phyloP scores from a whole-genome alignment of 2,113 vertebrate species.

The Anser brachyrhynchus region DNA sequence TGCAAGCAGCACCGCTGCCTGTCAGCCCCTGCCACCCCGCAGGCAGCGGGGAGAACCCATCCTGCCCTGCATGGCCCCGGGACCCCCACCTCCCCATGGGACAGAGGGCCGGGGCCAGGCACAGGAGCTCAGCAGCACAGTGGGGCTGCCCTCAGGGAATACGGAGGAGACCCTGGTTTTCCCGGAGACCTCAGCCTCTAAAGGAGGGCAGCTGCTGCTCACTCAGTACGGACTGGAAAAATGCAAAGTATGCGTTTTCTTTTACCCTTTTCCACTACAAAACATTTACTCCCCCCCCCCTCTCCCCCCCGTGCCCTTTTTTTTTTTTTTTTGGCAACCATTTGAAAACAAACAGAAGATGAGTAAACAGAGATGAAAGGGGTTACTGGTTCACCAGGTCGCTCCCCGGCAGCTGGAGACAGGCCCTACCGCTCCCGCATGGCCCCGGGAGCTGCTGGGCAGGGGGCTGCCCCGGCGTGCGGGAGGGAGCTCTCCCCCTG shows the following conservation, averaged over 20 bases:
- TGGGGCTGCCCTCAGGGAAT: neutral
- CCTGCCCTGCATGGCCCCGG: neutral
- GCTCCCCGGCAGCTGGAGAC: neutral
- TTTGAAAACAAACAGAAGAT: slow-evolving; percentile 17
- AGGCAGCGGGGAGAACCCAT: neutral
- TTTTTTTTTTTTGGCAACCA: neutral
- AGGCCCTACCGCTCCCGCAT: accelerated
- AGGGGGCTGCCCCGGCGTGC: neutral
- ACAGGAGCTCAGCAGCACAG: too few species aligned
- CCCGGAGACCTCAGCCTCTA: neutral
- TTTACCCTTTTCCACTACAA: neutral
- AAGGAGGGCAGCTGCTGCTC: neutral
- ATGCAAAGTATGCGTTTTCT: neutral
- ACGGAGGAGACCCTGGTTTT: neutral
- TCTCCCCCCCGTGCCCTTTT: neutral
- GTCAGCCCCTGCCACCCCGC: neutral
- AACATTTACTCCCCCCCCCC: neutral
- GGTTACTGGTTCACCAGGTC: slow-evolving; percentile 15
- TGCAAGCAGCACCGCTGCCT: neutral
- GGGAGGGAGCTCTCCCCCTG: neutral
- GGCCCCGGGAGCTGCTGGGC: neutral
- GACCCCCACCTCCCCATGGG: neutral
- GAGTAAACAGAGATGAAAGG: slow-evolving; percentile 20
- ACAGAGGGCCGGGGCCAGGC: too few species aligned
- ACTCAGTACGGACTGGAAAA: neutral